A percentile compares a stretch with the other conserved stretches of the same genome.
Conservation (phyloP, 2,113 vertebrate species). For the Apaloderma vittatum region DNA sequence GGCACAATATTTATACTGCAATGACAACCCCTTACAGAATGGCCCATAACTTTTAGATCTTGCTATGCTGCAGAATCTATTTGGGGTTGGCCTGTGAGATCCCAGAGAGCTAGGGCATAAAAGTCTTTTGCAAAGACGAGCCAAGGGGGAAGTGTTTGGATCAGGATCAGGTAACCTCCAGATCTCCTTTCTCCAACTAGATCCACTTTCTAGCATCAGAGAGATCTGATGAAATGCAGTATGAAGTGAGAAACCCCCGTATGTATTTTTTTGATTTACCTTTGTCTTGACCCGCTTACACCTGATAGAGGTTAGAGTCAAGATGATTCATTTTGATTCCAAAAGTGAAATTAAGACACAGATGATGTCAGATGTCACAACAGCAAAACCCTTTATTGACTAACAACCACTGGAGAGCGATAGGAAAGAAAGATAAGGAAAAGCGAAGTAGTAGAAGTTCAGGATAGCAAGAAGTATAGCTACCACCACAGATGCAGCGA, state of each 20-base stretch:
- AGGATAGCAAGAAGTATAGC: too few species aligned
- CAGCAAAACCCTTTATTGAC: too few species aligned
- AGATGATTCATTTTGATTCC: too few species aligned
- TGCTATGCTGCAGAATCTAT: neutral
- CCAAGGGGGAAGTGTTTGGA: neutral
- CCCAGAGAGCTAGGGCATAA: neutral
- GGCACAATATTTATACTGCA: slow-evolving; percentile 21
- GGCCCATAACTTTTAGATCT: neutral
- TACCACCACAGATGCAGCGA: too few species aligned
- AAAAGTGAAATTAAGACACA: too few species aligned
- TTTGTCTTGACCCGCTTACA: too few species aligned
- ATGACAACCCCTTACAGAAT: neutral
- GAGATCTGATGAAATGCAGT: neutral
- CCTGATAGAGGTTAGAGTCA: too few species aligned
- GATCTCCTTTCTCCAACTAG: neutral
- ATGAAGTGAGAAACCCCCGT: neutral
- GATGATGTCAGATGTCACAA: too few species aligned
- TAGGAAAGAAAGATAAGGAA: too few species aligned
- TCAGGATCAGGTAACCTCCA: neutral
- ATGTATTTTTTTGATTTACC: too few species aligned
- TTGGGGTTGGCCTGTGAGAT: neutral
- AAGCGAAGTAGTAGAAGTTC: too few species aligned
- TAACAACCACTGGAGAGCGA: too few species aligned
- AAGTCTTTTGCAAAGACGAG: neutral
- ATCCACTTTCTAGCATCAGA: neutral